Evolutionary conservation across 2,888 invertebrate genomes (phyloP).

Genomic region (Eurois occulta): DNA sequence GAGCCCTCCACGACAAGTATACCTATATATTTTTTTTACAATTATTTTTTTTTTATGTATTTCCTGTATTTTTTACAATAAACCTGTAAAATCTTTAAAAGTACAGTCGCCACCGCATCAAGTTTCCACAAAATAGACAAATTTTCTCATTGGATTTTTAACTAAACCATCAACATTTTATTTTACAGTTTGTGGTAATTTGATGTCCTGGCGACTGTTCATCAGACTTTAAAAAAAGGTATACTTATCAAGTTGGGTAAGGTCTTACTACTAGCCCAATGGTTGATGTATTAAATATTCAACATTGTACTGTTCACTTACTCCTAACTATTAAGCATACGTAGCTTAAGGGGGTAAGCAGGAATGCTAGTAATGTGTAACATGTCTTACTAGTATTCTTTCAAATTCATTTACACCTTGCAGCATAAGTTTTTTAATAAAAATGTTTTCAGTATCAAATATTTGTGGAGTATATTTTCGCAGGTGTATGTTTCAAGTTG

Average conservation of each 20-base stretch:
- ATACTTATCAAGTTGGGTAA: too few relatives aligned
- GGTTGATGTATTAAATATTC: not conserved
- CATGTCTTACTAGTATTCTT: slow-evolving; percentile 1
- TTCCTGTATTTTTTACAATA: too few relatives aligned
- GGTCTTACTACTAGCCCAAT: not conserved
- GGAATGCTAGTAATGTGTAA: not conserved
- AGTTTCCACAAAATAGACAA: too few relatives aligned
- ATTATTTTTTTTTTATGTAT: too few relatives aligned
- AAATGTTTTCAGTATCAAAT: not conserved
- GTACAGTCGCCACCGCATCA: too few relatives aligned
- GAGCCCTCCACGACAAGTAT: not conserved
- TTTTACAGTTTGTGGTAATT: too few relatives aligned
- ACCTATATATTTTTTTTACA: too few relatives aligned
- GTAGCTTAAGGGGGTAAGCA: not conserved
- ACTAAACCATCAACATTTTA: too few relatives aligned
- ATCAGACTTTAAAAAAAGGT: too few relatives aligned
- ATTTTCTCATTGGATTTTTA: too few relatives aligned
- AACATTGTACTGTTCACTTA: slow-evolving; percentile 5
- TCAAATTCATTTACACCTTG: slow-evolving; percentile 20
- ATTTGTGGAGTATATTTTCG: not conserved
- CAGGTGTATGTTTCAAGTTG: slow-evolving; percentile 30
- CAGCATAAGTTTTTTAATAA: not conserved
- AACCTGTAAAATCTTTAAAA: too few relatives aligned
- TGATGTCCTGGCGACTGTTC: too few relatives aligned
- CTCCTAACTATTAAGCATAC: slow-evolving; percentile 2